These are phyloP conservation scores for Rafetus swinhoei DNA, from an alignment of 2,113 vertebrate species.

Conservation along the genomic window DNA sequence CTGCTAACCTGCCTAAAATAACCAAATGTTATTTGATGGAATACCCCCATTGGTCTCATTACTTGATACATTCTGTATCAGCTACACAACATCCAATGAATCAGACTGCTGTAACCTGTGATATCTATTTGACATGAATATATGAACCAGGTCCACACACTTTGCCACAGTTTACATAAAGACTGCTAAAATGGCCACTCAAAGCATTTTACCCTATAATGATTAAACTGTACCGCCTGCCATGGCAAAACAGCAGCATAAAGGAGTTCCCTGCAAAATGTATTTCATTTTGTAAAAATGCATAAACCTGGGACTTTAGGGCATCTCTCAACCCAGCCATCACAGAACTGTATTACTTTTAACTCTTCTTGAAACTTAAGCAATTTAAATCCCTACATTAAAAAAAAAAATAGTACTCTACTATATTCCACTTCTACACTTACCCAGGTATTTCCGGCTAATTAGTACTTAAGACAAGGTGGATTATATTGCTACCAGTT, in stretches of 20 bases:
- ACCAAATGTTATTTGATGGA: background rate
- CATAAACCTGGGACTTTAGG: background rate
- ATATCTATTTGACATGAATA: background rate
- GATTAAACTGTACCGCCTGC: background rate
- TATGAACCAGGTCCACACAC: background rate
- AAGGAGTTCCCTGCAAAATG: background rate
- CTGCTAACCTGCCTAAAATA: background rate
- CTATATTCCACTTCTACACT: background rate
- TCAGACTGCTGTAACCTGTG: background rate
- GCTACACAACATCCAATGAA: background rate
- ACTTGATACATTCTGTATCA: background rate
- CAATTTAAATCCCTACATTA: background rate
- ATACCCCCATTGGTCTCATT: background rate
- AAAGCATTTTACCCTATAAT: background rate
- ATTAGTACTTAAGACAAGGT: background rate
- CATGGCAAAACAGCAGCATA: background rate
- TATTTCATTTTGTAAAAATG: background rate
- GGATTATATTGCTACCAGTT: too few species aligned
- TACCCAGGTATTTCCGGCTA: background rate
- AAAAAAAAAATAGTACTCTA: background rate
- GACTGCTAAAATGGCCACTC: background rate
- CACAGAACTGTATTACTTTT: fast-evolving
- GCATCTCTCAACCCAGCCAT: background rate
- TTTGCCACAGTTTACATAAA: background rate
- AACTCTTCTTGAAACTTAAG: background rate